Percentiles rank a stretch among this genome's conserved stretches.
phyloP scores from a whole-genome alignment of 2,888 invertebrate genomes.

The Acanthosepion lycidas region DNA sequence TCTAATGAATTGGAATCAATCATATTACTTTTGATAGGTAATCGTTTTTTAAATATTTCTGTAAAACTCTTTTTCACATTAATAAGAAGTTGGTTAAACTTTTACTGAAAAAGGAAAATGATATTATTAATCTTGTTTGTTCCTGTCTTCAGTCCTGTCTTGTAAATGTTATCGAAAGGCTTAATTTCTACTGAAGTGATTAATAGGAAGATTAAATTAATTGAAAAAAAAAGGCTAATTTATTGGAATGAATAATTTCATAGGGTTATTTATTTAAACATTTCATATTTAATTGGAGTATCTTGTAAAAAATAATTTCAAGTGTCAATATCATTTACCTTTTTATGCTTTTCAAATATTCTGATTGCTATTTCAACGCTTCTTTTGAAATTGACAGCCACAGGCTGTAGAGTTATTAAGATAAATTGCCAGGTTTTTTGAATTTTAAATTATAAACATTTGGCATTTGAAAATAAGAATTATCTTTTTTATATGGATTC shows the following conservation, averaged over 20 bases:
- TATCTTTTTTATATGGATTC: too few species aligned
- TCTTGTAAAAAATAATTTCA: neutral
- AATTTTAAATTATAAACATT: too few species aligned
- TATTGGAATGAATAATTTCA: neutral
- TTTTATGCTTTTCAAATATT: neutral
- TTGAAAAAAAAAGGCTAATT: neutral
- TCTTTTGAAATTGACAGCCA: too few species aligned
- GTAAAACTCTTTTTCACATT: neutral
- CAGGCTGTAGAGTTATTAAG: too few species aligned
- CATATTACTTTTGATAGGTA: neutral
- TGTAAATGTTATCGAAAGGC: neutral
- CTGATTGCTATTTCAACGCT: too few species aligned
- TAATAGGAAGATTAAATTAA: neutral
- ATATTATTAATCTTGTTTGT: neutral
- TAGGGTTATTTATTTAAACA: neutral
- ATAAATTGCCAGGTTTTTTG: too few species aligned
- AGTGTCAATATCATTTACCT: neutral
- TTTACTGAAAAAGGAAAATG: neutral
- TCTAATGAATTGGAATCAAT: neutral
- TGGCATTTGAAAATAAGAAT: too few species aligned
- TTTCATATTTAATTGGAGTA: neutral
- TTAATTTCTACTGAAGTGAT: constrained; percentile 1
- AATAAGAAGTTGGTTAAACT: neutral
- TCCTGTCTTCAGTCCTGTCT: neutral
- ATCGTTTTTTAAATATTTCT: neutral